Evolutionary conservation across 2,797 vertebrate species (phyloP), one percentile per base, ranked within the genome.

Genomic region (Clarias fuscus): DNA sequence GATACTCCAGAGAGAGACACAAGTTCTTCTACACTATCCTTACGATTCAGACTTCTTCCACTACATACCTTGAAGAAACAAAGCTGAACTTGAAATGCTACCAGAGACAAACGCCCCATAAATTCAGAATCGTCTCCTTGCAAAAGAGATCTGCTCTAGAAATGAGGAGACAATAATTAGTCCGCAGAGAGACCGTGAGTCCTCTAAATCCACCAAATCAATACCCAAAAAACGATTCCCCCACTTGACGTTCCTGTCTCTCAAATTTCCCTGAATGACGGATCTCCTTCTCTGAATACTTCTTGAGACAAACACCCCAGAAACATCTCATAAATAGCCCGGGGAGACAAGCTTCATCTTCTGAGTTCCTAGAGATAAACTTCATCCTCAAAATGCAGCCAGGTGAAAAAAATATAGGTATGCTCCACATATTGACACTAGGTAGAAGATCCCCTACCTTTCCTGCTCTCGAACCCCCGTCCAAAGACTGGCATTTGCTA

Each of bases 71-170:
- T 7, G 27, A 67, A 67, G 61, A 48, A 81, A 43, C 4, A 18
- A 10, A 27, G 18, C 40, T 48, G 15, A 18, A 67, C 6, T 53
- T 5, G 1, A 43, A 40, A 40, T 17, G 17, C 48, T 77, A 20
- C 53, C 27, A 59, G 53, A 11, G 27, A 20, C 27, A 58, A 8
- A 78, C 61, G 56, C 76, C 18, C 0, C 18, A 5, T 43, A 48
- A 56, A 59, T 59, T 81, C 75, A 90, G 56, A 85, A 68, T 33
- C 43, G 58, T 14, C 43, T 48, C 78, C 22, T 76, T 80, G 65
- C 86, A 87, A 84, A 37, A 53, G 53, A 65, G 77, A 65, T 75
- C 78, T 73, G 27, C 24, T 82, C 82, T 17, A 40, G 27, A 78
- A 83, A 37, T 73, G 68, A 58, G 70, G n/a, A 76, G 33, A 76